These are phyloP conservation scores for Alectura lathami DNA, from an alignment of 2,113 vertebrate genomes.

Conservation along the genomic window DNA sequence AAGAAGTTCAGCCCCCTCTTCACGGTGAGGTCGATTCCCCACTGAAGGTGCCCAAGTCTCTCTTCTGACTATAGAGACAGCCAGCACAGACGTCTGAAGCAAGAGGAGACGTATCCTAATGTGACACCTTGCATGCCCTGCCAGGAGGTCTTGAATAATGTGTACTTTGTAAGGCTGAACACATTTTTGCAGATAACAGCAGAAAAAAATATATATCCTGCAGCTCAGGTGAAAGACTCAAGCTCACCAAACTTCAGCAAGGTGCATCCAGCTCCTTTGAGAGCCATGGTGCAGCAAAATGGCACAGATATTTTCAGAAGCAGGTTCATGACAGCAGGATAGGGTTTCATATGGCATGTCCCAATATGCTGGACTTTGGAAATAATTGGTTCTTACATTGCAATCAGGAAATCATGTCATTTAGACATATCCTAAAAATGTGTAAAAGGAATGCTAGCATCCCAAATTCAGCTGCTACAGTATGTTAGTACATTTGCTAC, in stretches of 20 bases:
- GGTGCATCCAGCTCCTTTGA: neutral
- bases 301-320: neutral
- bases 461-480: slow-evolving; percentile 62
- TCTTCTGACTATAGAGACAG: neutral
- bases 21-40: neutral
- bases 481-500: slow-evolving; percentile 62
- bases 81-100: fast-evolving
- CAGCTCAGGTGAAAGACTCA: neutral
- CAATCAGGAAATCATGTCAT: neutral
- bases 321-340: neutral
- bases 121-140: fast-evolving
- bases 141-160: fast-evolving
- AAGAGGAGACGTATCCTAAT: neutral
- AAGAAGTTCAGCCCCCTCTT: neutral
- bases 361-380: neutral
- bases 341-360: neutral
- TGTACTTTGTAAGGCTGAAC: neutral
- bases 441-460: neutral
- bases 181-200: neutral
- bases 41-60: neutral
- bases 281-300: neutral
- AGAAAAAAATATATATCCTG: neutral
- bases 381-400: neutral
- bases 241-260: neutral
- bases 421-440: neutral